Percentiles rank a stretch among this genome's conserved stretches.
phyloP scores from a whole-genome alignment of 2,888 invertebrate species.

The Lagria hirta region DNA sequence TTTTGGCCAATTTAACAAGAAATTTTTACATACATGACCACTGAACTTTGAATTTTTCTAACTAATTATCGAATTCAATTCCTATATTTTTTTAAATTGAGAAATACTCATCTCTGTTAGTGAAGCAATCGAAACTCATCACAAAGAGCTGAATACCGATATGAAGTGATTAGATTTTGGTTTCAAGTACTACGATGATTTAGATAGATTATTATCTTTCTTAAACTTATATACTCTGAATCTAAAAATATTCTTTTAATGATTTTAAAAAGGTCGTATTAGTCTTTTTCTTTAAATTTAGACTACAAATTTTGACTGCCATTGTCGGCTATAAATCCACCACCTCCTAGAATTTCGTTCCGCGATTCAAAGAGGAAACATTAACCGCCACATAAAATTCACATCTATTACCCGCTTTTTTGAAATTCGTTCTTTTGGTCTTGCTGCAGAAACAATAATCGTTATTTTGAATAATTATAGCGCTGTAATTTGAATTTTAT shows the following conservation, averaged over 20 bases:
- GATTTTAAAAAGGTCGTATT: too few relatives aligned
- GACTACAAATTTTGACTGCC: too few relatives aligned
- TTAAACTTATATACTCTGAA: too few relatives aligned
- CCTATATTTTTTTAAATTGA: conserved; percentile 4
- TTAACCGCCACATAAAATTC: conserved; percentile 4
- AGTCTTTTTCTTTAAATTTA: too few relatives aligned
- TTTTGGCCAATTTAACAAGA: conserved; percentile 1
- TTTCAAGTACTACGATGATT: too few relatives aligned
- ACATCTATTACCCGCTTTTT: conserved; percentile 2
- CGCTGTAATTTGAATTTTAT: conserved; percentile 38
- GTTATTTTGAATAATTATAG: conserved; percentile 25
- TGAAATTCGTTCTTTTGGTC: not conserved
- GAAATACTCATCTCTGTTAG: not conserved
- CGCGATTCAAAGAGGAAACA: conserved; percentile 6
- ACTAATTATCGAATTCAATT: conserved; percentile 1
- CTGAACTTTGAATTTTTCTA: not conserved
- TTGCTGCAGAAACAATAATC: conserved; percentile 8
- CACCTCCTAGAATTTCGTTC: not conserved
- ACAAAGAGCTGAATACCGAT: too few relatives aligned
- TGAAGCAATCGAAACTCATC: too few relatives aligned
- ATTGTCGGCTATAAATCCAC: too few relatives aligned
- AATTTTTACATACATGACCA: not conserved
- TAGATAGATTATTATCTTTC: too few relatives aligned
- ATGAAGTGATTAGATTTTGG: too few relatives aligned
- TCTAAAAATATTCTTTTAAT: too few relatives aligned